Conservation (phyloP, 2,113 vertebrate species). For the Rhombomys opimus region DNA sequence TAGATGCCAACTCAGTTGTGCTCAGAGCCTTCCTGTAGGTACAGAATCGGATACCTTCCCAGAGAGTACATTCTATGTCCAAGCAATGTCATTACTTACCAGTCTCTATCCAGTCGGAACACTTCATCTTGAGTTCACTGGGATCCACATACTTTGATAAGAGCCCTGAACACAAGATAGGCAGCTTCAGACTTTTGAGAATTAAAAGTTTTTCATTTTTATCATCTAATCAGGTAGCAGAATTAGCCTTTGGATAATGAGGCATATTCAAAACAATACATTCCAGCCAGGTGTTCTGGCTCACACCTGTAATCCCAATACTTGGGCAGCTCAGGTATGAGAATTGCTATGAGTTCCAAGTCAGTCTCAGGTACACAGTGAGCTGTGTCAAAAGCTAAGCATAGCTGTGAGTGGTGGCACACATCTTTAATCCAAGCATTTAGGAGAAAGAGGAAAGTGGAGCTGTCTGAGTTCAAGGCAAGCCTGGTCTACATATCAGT, state of each 20-base stretch:
- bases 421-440: not conserved
- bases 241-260: conserved; percentile 41
- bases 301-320: not conserved
- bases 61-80: not conserved
- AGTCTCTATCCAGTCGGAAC: conserved; percentile 68
- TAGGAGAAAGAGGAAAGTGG: too few species aligned
- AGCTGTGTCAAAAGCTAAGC: not conserved
- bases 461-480: not conserved
- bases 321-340: not conserved
- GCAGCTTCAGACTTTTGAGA: conserved; percentile 45
- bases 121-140: conserved; percentile 50
- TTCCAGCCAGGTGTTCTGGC: not conserved
- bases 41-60: not conserved
- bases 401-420: not conserved
- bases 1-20: conserved; percentile 23
- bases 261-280: conserved; percentile 18
- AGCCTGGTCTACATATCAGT: not conserved
- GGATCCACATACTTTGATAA: conserved; percentile 65
- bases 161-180: conserved; percentile 68
- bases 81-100: conserved; percentile 55
- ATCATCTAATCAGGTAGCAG: not conserved
- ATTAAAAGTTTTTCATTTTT: not conserved
- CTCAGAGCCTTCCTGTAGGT: not conserved
- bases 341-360: not conserved
- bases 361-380: not conserved